Base-by-base conservation (phyloP, 1,140 invertebrate genomes). In the Caenorhabditis briggsae region DNA sequence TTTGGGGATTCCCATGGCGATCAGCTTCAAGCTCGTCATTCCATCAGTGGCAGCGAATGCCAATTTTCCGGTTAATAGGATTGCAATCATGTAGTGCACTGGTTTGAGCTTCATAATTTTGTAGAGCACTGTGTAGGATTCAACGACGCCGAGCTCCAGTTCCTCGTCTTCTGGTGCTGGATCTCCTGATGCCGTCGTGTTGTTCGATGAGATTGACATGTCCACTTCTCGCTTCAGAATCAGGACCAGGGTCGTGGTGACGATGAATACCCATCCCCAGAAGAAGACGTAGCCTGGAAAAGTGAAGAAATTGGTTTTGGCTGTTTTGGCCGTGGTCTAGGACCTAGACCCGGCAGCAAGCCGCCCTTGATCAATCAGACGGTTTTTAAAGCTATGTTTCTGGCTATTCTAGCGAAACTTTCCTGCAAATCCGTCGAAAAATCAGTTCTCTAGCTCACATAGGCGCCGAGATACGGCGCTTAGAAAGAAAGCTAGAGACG, bases 11-110 rank as follows among this genome's bases (percentile, higher is more conserved):
- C 98, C 98, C 74, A 95, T 95, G 93, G 99, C 97, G 9, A 98
- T 95, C 25, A 99, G 93, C 93, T 99, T 99, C 78, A 99, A 94
- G 48, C 95, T 95, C 23, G 97, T 97, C 0, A 98, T 96, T 46
- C 96, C 95, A 94, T 99, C 98, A 88, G 96, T 95, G n/a, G 97
- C 96, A 82, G 96, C 95, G 94, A 99, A 99, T 20, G 96, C 97
- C 89, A 98, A 96, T 94, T 98, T 98, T 12, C 95, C 95, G 16
- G 97, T 98, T 70, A 99, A 94, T 56, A 98, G 93, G 74, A 98
- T 95, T 1, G 95, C 89, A 55, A 96, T 94, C 84, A 97, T 94
- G 1, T 92, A 91, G 65, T 93, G 94, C 18, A 99, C 95, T 1
- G 96, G 94, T 50, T 95, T 95, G 89, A 98, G 94, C 91, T 95